Base-by-base conservation (phyloP, 2,113 vertebrate species). In the Ceyx melanurus region DNA sequence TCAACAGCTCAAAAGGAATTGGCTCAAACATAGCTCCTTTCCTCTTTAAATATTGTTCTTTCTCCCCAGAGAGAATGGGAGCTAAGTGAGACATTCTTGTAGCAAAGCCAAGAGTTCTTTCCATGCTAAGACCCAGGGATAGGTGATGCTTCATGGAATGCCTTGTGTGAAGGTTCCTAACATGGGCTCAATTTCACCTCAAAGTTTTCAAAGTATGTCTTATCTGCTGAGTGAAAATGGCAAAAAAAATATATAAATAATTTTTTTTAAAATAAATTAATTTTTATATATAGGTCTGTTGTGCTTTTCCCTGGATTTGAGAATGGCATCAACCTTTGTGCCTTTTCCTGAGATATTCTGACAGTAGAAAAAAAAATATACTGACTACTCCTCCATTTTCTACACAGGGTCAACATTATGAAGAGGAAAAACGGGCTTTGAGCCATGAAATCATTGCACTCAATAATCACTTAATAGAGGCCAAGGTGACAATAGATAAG, bases 391-490 rank as follows among this genome's bases (percentile, higher is more conserved):
- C 46, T 91, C 72, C 58, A 56, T 91, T 97, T 91, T 81, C 60
- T 76, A 92, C 76, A 62, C 97, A 99, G 99, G 98, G 98, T 85
- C 98, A 99, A 95, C 99, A 98, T 92, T 98, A 99, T 0, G 99
- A 99, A 88, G 99, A 99, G 84, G 99, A 99, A 96, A 99, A 99
- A 95, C 98, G 98, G 83, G 98, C 98, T 22, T 97, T 99, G 93
- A 99, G 98, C 94, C 98, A 98, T 21, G 99, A 99, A 98, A 99
- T 99, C 70, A 98, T 99, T 33, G 98, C 98, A 82, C 99, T 99
- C 94, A 99, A 99, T 95, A 99, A 99, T 95, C 99, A 99, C 95
- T 98, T 99, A 92, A 98, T 99, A 98, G 99, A 99, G 95, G 98
- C 99, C 65, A 99, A 99, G 97, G 98, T 99, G 97, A 99, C 98